Base-by-base conservation (phyloP, 2,797 vertebrate species). In the Melanotaenia boesemani region DNA sequence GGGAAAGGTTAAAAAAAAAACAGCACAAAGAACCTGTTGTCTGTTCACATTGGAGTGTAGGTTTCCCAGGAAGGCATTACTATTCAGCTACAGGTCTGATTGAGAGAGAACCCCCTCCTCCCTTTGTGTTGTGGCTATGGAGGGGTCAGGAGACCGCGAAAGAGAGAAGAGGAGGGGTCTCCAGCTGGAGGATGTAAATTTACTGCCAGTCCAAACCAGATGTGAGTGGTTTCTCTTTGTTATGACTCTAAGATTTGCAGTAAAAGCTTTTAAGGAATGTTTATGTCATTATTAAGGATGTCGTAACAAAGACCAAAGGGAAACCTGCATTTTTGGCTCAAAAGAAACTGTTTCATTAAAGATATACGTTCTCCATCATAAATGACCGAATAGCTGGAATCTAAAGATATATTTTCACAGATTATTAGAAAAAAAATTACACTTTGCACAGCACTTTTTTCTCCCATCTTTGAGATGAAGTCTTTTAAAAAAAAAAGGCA, bases 131-230 rank as follows among this genome's bases (percentile, higher is more conserved):
- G n/a, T 63, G 73, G 26, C 72, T 62, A 76, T 32, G 26, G 61
- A 78, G 79, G 84, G 91, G 82, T 91, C 88, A 90, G 67, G 75
- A 83, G 83, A 71, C 60, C 71, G 77, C 9, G 50, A 39, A 41
- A 10, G 36, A 3, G 15, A 72, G 13, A 6, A 70, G 74, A 55
- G 89, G 81, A 59, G 60, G 64, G 2, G 60, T 58, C 52, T 81
- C 76, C 91, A 92, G 90, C 88, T 92, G 90, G 87, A 88, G 78
- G 83, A 75, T 76, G 77, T 91, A 90, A 92, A 91, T 88, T 72
- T 64, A 74, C 15, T 48, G 32, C 36, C 46, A 36, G 66, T 72
- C 55, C 72, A 79, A 80, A 85, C 68, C 74, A 70, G 63, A 60
- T 61, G 59, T 67, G 58, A 86, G 66, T 74, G 56, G 12, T 24